These are phyloP conservation scores for Drosophila falleni DNA, from an alignment of 2,888 invertebrate species.

Conservation along the genomic window DNA sequence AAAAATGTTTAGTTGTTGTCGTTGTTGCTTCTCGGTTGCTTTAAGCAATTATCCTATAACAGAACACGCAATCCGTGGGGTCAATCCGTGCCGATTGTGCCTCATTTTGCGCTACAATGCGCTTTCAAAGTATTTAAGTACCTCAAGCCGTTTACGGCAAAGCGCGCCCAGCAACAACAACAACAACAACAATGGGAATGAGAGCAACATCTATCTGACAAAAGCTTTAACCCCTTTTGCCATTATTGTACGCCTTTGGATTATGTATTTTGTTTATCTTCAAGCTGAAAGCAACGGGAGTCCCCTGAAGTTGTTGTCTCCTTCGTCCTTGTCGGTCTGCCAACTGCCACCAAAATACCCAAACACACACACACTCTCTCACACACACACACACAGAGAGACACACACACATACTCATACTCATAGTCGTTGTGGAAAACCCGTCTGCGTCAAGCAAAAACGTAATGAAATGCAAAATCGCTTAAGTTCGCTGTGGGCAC, in stretches of 20 bases:
- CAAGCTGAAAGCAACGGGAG: constrained; percentile 54
- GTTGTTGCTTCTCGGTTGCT: constrained; percentile 40
- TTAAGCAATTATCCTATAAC: constrained; percentile 75
- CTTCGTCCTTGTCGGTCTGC: constrained; percentile 29
- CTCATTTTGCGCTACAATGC: constrained; percentile 80
- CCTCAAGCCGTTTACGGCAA: constrained; percentile 67
- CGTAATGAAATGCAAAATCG: constrained; percentile 81
- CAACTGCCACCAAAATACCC: constrained; percentile 40
- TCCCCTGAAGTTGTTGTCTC: constrained; percentile 36
- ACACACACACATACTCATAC: not conserved
- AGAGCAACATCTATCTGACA: constrained; percentile 47
- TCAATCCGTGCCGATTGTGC: constrained; percentile 65
- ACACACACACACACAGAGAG: not conserved
- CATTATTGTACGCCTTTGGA: constrained; percentile 64
- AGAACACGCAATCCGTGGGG: constrained; percentile 67
- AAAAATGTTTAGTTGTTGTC: constrained; percentile 24
- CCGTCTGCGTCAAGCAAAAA: constrained; percentile 54
- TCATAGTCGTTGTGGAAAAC: constrained; percentile 16
- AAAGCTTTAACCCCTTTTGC: constrained; percentile 66
- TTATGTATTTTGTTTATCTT: constrained; percentile 81
- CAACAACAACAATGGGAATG: constrained; percentile 30
- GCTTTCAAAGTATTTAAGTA: constrained; percentile 77
- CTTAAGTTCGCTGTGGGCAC: constrained; percentile 68
- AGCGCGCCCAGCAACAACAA: constrained; percentile 36
- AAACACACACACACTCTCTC: constrained; percentile 10